Evolutionary conservation across 2,888 invertebrate genomes (phyloP).

Genomic region (Panzeria rudis): DNA sequence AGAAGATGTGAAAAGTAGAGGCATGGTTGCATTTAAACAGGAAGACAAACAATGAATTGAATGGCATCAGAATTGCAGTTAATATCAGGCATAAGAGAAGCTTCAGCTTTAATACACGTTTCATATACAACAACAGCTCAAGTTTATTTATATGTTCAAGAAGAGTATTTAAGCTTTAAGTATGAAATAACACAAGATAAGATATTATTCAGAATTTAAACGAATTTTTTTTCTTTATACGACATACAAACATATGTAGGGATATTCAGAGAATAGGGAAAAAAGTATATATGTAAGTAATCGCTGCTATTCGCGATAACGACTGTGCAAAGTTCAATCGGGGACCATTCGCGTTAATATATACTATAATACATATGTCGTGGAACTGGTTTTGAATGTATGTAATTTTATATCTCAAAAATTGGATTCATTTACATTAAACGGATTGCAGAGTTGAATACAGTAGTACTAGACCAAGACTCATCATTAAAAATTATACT

Average conservation of each 20-base stretch:
- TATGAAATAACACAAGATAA: constrained; percentile 42
- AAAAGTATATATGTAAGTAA: no score
- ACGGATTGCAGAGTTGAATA: no score
- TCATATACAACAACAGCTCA: constrained; percentile 2
- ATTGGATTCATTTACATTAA: no score
- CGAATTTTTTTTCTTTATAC: neutral
- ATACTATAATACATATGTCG: no score
- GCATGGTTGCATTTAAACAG: constrained; percentile 33
- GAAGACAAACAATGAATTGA: constrained; percentile 47
- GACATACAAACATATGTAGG: neutral
- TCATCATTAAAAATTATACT: no score
- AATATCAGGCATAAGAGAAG: constrained; percentile 5
- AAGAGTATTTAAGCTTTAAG: constrained; percentile 34
- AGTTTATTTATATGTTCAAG: neutral
- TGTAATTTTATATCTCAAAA: no score
- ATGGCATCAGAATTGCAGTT: constrained; percentile 23
- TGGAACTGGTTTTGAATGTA: no score
- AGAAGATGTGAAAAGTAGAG: constrained; percentile 19
- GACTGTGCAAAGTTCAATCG: no score
- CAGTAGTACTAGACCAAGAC: no score
- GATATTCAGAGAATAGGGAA: neutral
- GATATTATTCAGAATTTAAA: constrained; percentile 20
- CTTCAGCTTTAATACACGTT: neutral
- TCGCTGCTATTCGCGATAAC: no score
- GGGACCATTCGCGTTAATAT: no score